Evolutionary conservation across 2,888 invertebrate species (phyloP).

Genomic region (Xylocampa areola): DNA sequence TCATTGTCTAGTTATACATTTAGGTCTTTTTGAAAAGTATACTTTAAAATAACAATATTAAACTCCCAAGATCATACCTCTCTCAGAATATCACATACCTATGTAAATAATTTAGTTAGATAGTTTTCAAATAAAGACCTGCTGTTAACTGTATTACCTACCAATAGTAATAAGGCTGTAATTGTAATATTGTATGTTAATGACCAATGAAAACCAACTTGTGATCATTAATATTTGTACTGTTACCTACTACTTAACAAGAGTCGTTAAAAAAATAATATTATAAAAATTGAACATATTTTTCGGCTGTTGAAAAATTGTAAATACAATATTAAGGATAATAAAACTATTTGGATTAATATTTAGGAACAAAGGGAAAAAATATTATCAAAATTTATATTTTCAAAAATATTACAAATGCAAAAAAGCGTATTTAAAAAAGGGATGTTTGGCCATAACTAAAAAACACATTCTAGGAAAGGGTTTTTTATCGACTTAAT

Average conservation of each 20-base stretch:
- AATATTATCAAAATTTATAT: constrained; percentile 90
- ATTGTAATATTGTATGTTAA: constrained; percentile 89
- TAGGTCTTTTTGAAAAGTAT: constrained; percentile 49
- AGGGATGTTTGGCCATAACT: constrained; percentile 88
- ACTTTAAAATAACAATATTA: constrained; percentile 50
- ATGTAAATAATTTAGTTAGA: constrained; percentile 81
- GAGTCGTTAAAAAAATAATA: constrained; percentile 90
- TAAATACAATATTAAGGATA: constrained; percentile 90
- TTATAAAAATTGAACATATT: constrained; percentile 90
- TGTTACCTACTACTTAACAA: constrained; percentile 91
- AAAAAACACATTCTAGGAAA: constrained; percentile 77
- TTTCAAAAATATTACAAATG: constrained; percentile 90
- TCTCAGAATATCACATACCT: constrained; percentile 49
- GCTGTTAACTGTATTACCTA: constrained; percentile 86
- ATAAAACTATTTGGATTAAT: constrained; percentile 90
- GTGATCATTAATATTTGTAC: constrained; percentile 91
- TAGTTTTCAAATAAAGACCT: constrained; percentile 81
- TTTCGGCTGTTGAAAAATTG: constrained; percentile 90
- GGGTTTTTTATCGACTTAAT: constrained; percentile 87
- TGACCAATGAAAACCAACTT: constrained; percentile 91
- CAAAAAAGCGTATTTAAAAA: constrained; percentile 86
- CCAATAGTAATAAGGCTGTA: constrained; percentile 86
- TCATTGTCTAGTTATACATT: constrained; percentile 49
- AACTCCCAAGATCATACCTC: constrained; percentile 53
- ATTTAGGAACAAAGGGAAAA: constrained; percentile 88